Base-by-base conservation (phyloP, 2,797 vertebrate genomes). In the Chiloscyllium punctatum region DNA sequence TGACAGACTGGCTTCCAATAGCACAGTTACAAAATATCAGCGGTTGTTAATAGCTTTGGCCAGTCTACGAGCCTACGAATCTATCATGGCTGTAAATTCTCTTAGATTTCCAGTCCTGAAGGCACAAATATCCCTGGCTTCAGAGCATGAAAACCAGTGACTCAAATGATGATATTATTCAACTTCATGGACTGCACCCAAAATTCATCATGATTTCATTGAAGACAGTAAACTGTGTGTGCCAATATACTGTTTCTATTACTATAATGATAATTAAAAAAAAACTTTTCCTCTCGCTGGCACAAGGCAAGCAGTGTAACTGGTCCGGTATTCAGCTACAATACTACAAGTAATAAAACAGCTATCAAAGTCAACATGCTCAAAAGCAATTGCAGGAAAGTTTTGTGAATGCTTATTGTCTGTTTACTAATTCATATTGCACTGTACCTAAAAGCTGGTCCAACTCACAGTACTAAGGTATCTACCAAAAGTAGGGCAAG, bases 121-220 rank as follows among this genome's bases (percentile, higher is more conserved):
- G 96, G 97, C 97, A 96, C 97, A 97, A 96, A 98, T 97, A 97
- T 96, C 96, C 96, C 96, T 96, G 96, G 97, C 97, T 97, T 96
- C 97, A 97, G 97, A 94, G 13, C 68, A 51, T 11, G 88, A 92
- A 68, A 96, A 21, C 33, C 0, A 0, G 62, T 72, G 88, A n/a
- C 62, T 94, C 25, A 42, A 66, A 95, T 95, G 79, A 2, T 9
- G 96, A 96, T 95, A 37, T 37, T 79, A 23, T 92, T 95, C 94
- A 96, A 87, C 96, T 86, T 71, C 72, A 62, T 66, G 90, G 96
- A 96, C 96, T 95, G 69, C 90, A 48, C 94, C 96, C 96, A 84
- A 96, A 96, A 94, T 96, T 96, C 96, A 27, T 95, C 66, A 62
- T 95, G 96, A 96, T 87, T 96, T 96, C 95, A 96, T 6, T 77